Base-by-base conservation (phyloP, 2,113 vertebrate genomes). In the Gymnorhina tibicen region DNA sequence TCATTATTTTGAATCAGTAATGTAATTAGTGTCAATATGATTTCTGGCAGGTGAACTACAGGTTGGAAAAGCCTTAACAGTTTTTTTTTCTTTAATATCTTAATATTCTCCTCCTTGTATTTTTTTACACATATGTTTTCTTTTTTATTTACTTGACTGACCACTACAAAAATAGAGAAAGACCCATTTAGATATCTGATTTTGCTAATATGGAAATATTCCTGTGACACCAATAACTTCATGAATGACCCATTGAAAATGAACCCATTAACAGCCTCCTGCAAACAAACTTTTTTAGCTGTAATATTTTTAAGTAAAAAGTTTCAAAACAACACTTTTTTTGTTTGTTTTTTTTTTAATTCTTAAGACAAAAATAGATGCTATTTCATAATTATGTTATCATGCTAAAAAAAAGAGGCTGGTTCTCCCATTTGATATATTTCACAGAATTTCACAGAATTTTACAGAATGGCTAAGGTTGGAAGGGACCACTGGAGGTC, bases 1-100 rank as follows among this genome's bases (percentile, higher is more conserved):
- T 91, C 27, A 92, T 84, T 95, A 82, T 91, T 91, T 95, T 93
- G 77, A 78, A 80, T 85, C 47, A 75, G 30, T 85, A 87, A 85
- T 70, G 50, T 73, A 95, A 94, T 94, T 95, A 89, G 16, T 50
- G 53, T 84, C 67, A 39, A 55, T 83, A 28, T 64, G 67, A 87
- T 60, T 94, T 85, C 72, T 90, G 23, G n/a, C 35, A 90, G 26
- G 44, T 77, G 79, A 95, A 70, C 22, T 33, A 8, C 0, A 2
- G 39, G 22, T 78, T 85, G 84, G 35, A 56, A 85, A 91, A 85
- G 79, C n/a, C 33, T 64, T 53, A 42, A 60, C 35, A 6, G 7
- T 47, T 42, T 13, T 72, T 52, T 73, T 41, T 55, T 16, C 13
- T 50, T 76, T 50, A 60, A 33, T 35, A 64, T 6, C 7, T 64